Conservation (phyloP, 1,140 invertebrate genomes). For the Aleiodes sp. region DNA sequence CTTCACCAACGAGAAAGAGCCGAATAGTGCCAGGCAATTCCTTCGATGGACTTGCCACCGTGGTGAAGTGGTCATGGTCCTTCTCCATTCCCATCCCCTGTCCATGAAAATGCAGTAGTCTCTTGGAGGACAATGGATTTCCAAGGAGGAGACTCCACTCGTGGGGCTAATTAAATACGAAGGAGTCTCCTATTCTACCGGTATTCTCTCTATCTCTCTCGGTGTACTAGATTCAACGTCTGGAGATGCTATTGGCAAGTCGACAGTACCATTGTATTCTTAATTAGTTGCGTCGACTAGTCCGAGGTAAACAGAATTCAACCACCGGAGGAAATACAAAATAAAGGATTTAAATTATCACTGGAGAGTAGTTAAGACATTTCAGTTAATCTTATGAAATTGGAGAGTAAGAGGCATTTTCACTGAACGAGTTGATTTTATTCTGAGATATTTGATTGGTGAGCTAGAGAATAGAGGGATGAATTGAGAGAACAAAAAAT, state of each 20-base stretch:
- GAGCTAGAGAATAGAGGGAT: no score
- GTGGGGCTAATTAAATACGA: constrained; percentile 30
- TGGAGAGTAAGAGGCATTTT: not conserved
- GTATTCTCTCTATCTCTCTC: not conserved
- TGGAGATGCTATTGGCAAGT: constrained; percentile 27
- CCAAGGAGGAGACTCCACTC: not conserved
- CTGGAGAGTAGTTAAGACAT: not conserved
- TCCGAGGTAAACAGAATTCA: constrained; percentile 20
- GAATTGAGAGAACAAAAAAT: no score
- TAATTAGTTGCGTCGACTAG: constrained; percentile 29
- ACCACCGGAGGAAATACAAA: not conserved
- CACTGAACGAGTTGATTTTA: not conserved
- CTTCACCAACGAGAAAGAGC: not conserved
- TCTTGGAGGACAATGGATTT: constrained; percentile 21
- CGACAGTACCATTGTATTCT: constrained; percentile 27
- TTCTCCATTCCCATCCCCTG: not conserved
- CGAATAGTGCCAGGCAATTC: not conserved
- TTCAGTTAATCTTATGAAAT: not conserved
- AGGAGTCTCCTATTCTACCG: constrained; percentile 18
- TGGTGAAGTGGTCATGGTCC: constrained; percentile 14
- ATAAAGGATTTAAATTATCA: constrained; percentile 6
- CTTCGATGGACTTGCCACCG: not conserved
- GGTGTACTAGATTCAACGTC: constrained; percentile 19
- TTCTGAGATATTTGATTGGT: no score
- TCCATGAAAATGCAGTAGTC: constrained; percentile 20